Evolutionary conservation across 2,113 vertebrate species (phyloP).

Genomic region (Benitochromis conjunctus): DNA sequence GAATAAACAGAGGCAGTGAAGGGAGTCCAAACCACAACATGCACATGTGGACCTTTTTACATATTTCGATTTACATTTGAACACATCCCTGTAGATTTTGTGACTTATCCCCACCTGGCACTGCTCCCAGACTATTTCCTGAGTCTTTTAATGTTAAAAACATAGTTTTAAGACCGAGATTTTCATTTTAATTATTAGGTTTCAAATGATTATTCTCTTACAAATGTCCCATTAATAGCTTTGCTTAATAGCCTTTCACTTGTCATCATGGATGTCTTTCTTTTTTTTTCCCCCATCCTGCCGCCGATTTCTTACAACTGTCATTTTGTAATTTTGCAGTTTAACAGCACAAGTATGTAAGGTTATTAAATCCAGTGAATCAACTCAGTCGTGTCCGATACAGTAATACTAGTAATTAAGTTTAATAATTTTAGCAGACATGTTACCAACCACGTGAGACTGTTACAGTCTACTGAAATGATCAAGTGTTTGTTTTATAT

Average conservation of each 20-base stretch:
- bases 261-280: background rate
- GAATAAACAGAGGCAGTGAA: constrained; percentile 29
- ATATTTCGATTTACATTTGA: background rate
- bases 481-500: background rate
- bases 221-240: constrained; percentile 25
- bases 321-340: background rate
- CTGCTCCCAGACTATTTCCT: constrained; percentile 21
- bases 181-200: constrained; percentile 14
- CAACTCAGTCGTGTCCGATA: background rate
- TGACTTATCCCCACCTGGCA: constrained; percentile 28
- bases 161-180: constrained; percentile 9
- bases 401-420: background rate
- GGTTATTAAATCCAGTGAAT: background rate
- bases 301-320: background rate
- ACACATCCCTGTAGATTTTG: constrained; percentile 27
- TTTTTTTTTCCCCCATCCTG: background rate
- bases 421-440: background rate
- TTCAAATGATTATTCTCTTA: constrained; percentile 22
- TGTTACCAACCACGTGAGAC: background rate
- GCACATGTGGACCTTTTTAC: constrained; percentile 5
- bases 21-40: background rate
- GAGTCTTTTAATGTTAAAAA: constrained; percentile 25
- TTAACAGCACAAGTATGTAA: background rate
- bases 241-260: constrained; percentile 3
- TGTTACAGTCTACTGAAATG: background rate